Conservation (phyloP, 2,888 invertebrate species). For the Lymantria monacha region DNA sequence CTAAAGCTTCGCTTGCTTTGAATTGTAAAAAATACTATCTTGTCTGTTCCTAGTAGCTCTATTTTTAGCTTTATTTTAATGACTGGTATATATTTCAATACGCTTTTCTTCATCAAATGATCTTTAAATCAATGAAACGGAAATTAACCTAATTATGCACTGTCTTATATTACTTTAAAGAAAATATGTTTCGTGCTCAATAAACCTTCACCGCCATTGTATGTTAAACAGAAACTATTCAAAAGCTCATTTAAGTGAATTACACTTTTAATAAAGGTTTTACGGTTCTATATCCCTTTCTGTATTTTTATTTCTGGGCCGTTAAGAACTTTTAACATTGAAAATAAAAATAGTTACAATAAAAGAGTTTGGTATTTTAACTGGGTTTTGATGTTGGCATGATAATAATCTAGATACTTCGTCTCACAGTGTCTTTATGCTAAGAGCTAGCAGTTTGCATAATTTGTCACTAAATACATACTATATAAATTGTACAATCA, state of each 20-base stretch:
- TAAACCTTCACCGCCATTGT: slow-evolving; percentile 22
- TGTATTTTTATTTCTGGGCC: slow-evolving; percentile 19
- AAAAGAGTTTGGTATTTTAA: slow-evolving; percentile 27
- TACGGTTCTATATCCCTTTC: slow-evolving; percentile 5
- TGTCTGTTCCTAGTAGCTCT: not conserved
- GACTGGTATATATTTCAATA: not conserved
- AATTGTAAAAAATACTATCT: not conserved
- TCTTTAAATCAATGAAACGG: no score
- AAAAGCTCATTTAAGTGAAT: slow-evolving; percentile 25
- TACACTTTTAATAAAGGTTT: slow-evolving; percentile 19
- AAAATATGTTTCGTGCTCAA: slow-evolving; percentile 12
- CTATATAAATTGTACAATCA: slow-evolving; percentile 38
- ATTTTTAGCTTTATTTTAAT: not conserved
- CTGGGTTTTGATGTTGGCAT: slow-evolving; percentile 23
- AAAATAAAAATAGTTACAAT: slow-evolving; percentile 12
- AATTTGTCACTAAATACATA: slow-evolving; percentile 52
- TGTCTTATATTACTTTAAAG: not conserved
- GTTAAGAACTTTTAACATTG: slow-evolving; percentile 13
- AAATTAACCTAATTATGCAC: not conserved
- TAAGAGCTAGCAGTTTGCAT: slow-evolving; percentile 44
- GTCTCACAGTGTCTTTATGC: slow-evolving; percentile 3
- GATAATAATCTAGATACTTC: slow-evolving; percentile 28
- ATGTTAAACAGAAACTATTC: slow-evolving; percentile 28
- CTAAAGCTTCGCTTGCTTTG: not conserved
- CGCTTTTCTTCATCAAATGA: no score